Evolutionary conservation across 2,797 vertebrate genomes (phyloP).

Genomic region (Morelia viridis): DNA sequence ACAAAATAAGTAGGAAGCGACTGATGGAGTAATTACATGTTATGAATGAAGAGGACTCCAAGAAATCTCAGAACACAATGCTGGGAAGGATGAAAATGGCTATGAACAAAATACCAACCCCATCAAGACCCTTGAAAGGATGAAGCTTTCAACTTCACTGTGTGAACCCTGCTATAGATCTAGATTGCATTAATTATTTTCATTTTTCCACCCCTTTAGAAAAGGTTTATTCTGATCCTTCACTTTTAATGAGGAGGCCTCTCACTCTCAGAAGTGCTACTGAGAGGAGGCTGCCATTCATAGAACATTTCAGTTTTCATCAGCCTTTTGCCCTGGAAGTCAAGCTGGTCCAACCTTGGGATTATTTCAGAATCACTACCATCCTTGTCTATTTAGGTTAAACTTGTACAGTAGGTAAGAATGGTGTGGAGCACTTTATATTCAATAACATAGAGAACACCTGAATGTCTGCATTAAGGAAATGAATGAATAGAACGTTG

Average conservation of each 20-base stretch:
- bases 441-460: neutral
- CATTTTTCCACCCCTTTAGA: conserved; percentile 36
- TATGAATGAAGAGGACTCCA: conserved; percentile 3
- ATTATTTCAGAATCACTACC: neutral
- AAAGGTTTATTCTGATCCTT: conserved; percentile 39
- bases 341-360: neutral
- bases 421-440: neutral
- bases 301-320: too few relatives aligned
- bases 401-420: neutral
- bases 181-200: conserved; percentile 32
- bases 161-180: neutral
- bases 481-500: neutral
- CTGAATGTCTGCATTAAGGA: neutral
- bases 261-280: conserved; percentile 24
- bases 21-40: conserved; percentile 3
- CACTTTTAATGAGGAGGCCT: conserved; percentile 39
- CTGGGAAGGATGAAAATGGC: neutral
- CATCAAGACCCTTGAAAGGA: conserved; percentile 15
- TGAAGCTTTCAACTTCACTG: conserved; percentile 5
- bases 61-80: neutral
- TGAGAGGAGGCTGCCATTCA: neutral
- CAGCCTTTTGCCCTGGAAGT: neutral
- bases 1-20: neutral
- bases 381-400: neutral
- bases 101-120: neutral